Base-by-base conservation (phyloP, 2,113 vertebrate genomes). In the Nycticorax nycticorax region DNA sequence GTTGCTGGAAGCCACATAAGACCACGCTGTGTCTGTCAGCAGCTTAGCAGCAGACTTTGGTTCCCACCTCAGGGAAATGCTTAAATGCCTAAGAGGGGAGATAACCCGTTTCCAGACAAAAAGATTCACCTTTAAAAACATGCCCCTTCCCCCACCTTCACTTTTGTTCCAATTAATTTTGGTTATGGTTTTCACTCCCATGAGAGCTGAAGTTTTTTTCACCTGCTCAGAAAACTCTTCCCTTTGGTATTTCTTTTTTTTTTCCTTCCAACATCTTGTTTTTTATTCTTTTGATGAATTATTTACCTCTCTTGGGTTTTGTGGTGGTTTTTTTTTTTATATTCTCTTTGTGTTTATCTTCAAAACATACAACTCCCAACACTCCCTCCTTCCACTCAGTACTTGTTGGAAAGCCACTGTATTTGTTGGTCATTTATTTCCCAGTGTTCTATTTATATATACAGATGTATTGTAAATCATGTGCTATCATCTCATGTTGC, bases 1-100 rank as follows among this genome's bases (percentile, higher is more conserved):
- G 97, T 98, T 97, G 97, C 98, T 98, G 98, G 98, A 92, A 98
- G 97, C 97, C 94, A 68, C 91, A 16, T 64, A 57, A 96, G 94
- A 94, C 97, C 97, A 57, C 60, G 78, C 97, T 97, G 95, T 91
- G 95, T 96, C 97, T 98, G 97, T 97, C 98, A 98, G 97, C 97
- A 96, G 87, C 90, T 90, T 90, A 97, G 97, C 75, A 88, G 94
- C 98, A 96, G 80, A 9, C 69, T 56, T 55, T 19, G 26, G 27
- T 50, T 26, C 62, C 68, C 62, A 60, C 39, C 64, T 43, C 19
- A 13, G 69, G 55, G 64, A 87, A 15, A 30, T 17, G 17, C 32
- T 71, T 26, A 30, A 48, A 43, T n/a, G 62, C 85, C 33, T 18
- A 2, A 12, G 12, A 55, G 37, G 41, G 67, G 24, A 85, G 35